Evolutionary conservation across 2,113 vertebrate species (phyloP), one percentile per base, ranked within the genome.

Genomic region (Eptatretus burgeri): DNA sequence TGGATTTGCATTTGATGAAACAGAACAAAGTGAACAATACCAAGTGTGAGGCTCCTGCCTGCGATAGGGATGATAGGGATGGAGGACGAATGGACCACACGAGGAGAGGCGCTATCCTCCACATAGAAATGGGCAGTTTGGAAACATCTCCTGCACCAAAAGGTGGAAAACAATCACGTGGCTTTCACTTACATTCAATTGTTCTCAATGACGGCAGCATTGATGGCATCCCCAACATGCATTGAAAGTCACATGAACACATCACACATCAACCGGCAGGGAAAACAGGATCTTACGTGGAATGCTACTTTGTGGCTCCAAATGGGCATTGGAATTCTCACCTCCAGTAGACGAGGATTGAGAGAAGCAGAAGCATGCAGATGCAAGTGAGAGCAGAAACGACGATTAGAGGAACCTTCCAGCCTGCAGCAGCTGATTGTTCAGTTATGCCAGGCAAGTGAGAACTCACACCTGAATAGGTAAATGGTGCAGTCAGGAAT

Each of bases 111-210:
- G 78, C 85, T 88, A 72, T 98, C 91, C 71, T 98, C 91, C 72
- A 96, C 82, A 68, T 91, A 96, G 77, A 96, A 88, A 76, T 96
- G 89, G 71, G 88, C 84, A 16, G 85, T 91, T 75, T 96, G 89
- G 71, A 98, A 98, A 78, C 89, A 94, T 73, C 88, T 94, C 79
- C 93, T 98, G 78, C 68, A 65, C n/a, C 56, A 9, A n/a, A 60
- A 60, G 10, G 20, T 20, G 56, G 56, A n/a, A 60, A n/a, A 1
- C 1, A 11, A 60, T 19, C 53, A 60, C 53, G 27, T 41, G 27
- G 27, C 7, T 41, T 41, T 41, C 27, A 41, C 27, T 41, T 41
- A 41, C 7, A 41, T 41, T 41, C 27, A 41, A 41, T 41, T 41
- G 7, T 41, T 41, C 27, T 7, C 27, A 41, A 41, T 41, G 27